Conservation (phyloP, 2,888 invertebrate genomes). For the Scaptomyza cyrtandrae region DNA sequence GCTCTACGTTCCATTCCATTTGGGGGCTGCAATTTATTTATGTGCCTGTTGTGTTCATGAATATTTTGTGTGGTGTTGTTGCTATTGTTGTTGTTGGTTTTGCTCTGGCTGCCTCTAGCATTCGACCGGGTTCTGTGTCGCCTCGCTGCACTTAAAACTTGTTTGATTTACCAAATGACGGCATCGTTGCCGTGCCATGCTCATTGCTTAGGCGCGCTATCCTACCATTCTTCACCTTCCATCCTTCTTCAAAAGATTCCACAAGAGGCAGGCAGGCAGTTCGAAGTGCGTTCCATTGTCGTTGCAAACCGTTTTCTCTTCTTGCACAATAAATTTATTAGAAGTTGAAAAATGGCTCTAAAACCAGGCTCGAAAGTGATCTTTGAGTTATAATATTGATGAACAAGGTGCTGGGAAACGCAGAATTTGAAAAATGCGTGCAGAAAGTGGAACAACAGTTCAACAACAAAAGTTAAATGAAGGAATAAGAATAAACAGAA, state of each 20-base stretch:
- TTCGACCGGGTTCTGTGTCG: constrained; percentile 28
- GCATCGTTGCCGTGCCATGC: constrained; percentile 51
- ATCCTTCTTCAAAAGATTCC: neutral
- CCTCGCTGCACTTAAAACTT: constrained; percentile 65
- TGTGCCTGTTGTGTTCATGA: constrained; percentile 74
- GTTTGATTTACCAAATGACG: constrained; percentile 69
- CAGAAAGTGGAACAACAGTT: no score
- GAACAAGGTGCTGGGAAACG: constrained; percentile 1
- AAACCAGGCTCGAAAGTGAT: constrained; percentile 55
- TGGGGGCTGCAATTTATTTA: constrained; percentile 71
- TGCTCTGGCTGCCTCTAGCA: constrained; percentile 23
- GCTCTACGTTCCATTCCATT: constrained; percentile 36
- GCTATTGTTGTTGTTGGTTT: constrained; percentile 23
- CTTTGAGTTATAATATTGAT: constrained; percentile 35
- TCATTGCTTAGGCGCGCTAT: constrained; percentile 46
- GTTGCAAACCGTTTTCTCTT: constrained; percentile 27
- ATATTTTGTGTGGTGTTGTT: constrained; percentile 56
- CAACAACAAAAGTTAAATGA: no score
- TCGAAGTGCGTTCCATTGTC: constrained; percentile 52
- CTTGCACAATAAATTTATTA: constrained; percentile 54
- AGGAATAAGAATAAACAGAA: constrained; percentile 12
- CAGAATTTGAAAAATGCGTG: neutral
- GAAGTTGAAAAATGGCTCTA: constrained; percentile 67
- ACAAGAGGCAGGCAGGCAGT: constrained; percentile 17
- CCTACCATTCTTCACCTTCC: neutral